Evolutionary conservation across 2,888 invertebrate genomes (phyloP).

Genomic region (Perizoma flavofasciatum): DNA sequence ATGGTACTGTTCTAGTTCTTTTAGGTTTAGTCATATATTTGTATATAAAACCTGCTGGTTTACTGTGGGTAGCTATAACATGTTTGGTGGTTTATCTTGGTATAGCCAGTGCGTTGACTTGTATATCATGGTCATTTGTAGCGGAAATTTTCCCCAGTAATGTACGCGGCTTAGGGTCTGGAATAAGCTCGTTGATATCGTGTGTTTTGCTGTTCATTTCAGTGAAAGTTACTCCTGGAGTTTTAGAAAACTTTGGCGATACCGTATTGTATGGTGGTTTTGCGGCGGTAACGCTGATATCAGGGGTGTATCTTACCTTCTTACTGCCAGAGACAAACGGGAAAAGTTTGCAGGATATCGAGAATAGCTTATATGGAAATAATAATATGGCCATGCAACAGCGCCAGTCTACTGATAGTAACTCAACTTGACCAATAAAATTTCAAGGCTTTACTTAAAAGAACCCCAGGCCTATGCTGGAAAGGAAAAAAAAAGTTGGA

Average conservation of each 20-base stretch:
- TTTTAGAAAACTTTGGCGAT: constrained; percentile 48
- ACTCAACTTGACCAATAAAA: background rate
- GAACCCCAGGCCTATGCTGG: no score
- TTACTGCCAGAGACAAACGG: constrained; percentile 63
- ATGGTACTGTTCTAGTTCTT: constrained; percentile 42
- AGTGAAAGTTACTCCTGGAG: constrained; percentile 54
- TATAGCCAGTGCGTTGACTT: constrained; percentile 45
- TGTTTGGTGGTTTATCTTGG: constrained; percentile 50
- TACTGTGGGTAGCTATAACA: constrained; percentile 48
- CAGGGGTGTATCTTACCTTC: constrained; percentile 46
- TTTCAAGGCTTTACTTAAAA: no score
- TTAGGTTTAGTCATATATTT: constrained; percentile 46
- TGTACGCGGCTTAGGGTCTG: constrained; percentile 59
- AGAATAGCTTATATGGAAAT: constrained; percentile 57
- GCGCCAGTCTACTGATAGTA: background rate
- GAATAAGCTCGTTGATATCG: constrained; percentile 50
- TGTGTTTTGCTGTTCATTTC: constrained; percentile 52
- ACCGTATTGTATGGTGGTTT: constrained; percentile 49
- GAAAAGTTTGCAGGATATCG: constrained; percentile 89
- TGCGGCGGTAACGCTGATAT: constrained; percentile 45
- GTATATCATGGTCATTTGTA: constrained; percentile 57
- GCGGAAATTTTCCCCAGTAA: constrained; percentile 59
- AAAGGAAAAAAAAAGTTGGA: no score
- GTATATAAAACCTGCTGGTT: constrained; percentile 41
- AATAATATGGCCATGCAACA: constrained; percentile 9